A percentile compares a stretch with the other conserved stretches of the same genome.
phyloP scores from a whole-genome alignment of 2,888 invertebrate genomes.

The Tipula vernalis region DNA sequence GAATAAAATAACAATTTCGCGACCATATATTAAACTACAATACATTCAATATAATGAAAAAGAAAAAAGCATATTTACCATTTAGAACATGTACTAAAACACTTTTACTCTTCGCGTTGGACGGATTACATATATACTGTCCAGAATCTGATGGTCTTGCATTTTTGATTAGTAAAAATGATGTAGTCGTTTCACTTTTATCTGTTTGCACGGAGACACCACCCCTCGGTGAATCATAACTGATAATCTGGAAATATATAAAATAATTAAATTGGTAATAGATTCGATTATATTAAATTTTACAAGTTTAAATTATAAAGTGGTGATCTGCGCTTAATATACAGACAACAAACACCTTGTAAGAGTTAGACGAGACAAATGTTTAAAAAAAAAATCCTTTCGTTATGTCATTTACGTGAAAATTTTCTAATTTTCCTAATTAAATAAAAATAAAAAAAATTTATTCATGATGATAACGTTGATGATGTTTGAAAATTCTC shows the following conservation, averaged over 20 bases:
- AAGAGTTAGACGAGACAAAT: background rate
- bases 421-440: background rate
- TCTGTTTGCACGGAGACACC: constrained; percentile 86
- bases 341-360: background rate
- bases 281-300: background rate
- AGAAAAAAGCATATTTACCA: constrained; percentile 50
- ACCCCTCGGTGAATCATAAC: constrained; percentile 83
- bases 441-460: background rate
- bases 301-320: no score
- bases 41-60: background rate
- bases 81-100: constrained; percentile 87
- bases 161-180: constrained; percentile 78
- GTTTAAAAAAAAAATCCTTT: background rate
- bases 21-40: background rate
- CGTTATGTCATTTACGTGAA: background rate
- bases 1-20: background rate
- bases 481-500: background rate
- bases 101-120: constrained; percentile 82
- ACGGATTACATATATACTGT: constrained; percentile 86
- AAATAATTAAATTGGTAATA: background rate
- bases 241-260: constrained; percentile 63
- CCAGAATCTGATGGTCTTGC: constrained; percentile 80
- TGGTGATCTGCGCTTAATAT: no score
- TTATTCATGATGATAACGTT: background rate
- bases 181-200: constrained; percentile 81